Conservation (phyloP, 1,140 invertebrate genomes). For the Radopholus similis region DNA sequence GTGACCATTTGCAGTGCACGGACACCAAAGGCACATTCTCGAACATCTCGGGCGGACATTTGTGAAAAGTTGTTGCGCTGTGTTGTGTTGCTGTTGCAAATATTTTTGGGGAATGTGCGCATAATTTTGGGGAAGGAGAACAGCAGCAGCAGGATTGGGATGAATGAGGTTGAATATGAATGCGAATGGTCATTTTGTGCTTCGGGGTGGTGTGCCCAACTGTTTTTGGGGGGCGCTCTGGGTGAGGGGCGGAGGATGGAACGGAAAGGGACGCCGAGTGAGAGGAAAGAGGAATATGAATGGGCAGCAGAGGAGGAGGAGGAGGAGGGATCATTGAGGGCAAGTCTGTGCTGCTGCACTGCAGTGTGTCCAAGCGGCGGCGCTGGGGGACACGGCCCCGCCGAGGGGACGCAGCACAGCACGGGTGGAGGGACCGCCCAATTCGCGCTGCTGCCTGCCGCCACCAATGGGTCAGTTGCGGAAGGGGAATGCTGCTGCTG, state of each 20-base stretch:
- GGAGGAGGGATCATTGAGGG: not conserved
- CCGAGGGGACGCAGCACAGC: not conserved
- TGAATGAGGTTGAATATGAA: not conserved
- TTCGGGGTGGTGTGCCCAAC: too few species aligned
- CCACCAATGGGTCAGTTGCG: not conserved
- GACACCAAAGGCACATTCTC: not conserved
- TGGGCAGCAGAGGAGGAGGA: not conserved
- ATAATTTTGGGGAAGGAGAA: not conserved
- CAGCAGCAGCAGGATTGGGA: not conserved
- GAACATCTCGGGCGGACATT: not conserved
- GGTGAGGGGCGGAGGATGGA: not conserved
- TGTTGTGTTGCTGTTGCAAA: too few species aligned
- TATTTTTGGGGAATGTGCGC: not conserved
- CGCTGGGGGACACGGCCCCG: too few species aligned
- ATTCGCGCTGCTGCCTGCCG: not conserved
- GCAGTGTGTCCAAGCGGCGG: too few species aligned
- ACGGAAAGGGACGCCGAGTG: not conserved
- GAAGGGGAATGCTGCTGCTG: too few species aligned
- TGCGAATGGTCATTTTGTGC: too few species aligned
- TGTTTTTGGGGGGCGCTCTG: not conserved
- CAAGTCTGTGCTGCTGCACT: too few species aligned
- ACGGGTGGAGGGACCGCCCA: not conserved
- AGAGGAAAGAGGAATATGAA: not conserved
- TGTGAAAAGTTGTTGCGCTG: not conserved
- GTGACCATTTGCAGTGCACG: not conserved